Base-by-base conservation (phyloP, 2,113 vertebrate genomes). In the Siniperca chuatsi region DNA sequence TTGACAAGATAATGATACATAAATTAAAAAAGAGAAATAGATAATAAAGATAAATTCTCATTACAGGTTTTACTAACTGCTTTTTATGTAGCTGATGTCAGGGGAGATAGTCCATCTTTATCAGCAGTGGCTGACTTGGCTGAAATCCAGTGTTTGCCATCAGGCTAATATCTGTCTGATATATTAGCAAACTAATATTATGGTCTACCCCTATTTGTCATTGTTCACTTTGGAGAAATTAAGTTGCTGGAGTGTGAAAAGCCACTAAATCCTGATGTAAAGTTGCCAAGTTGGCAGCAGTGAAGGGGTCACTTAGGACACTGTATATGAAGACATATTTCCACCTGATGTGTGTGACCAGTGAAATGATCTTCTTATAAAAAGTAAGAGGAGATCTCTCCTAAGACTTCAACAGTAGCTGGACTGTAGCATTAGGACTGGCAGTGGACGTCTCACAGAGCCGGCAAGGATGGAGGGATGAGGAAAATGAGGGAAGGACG, bases 101-200 rank as follows among this genome's bases (percentile, higher is more conserved):
- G 57, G 10, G 81, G n/a, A 15, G 29, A 20, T 15, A 52, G 9
- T 82, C 64, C 18, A 52, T 84, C 82, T 72, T 79, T 2, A 75
- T 58, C 75, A 79, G 70, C 75, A 6, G 44, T 1, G 46, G 23
- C 21, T 35, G 83, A 18, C 21, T 68, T 79, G 85, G 85, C 82
- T 65, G n/a, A 46, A 15, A 33, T 33, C 55, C 82, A 76, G 55
- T 15, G 64, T 69, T 70, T 54, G 23, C 57, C 68, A 55, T 74
- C 67, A 75, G 62, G 70, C 42, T 83, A 67, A 83, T 78, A 90
- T 83, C 76, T 61, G 55, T 33, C 78, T 82, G 82, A 81, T 82
- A 23, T 46, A 82, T 75, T 20, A 76, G 61, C 42, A 71, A 58
- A 68, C 72, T 60, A 50, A 40, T 42, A 83, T 85, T 29, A 66